Conservation (phyloP, 2,113 vertebrate species). For the Oxygymnocypris stewartii region DNA sequence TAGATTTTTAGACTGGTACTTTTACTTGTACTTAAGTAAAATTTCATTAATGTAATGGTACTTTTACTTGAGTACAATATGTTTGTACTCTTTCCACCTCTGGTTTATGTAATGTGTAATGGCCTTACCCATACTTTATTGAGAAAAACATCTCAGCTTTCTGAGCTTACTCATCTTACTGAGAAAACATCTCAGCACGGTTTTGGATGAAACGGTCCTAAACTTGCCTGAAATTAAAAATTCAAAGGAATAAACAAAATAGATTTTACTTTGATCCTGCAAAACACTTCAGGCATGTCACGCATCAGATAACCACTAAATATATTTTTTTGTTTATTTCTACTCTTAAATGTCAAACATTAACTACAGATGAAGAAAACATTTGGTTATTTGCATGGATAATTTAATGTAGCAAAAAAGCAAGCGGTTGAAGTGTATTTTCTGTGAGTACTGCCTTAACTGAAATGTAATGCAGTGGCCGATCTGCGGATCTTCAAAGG, state of each 20-base stretch:
- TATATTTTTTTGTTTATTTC: slow-evolving; percentile 21
- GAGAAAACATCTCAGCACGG: slow-evolving; percentile 17
- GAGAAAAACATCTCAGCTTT: too few species aligned
- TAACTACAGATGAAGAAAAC: slow-evolving; percentile 58
- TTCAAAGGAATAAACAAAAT: slow-evolving; percentile 32
- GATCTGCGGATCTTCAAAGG: slow-evolving; percentile 62
- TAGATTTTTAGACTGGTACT: too few species aligned
- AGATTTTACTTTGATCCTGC: slow-evolving; percentile 21
- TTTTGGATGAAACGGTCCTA: slow-evolving; percentile 13
- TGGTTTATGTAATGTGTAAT: too few species aligned
- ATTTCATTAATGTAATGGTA: too few species aligned
- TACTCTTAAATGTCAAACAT: slow-evolving; percentile 50
- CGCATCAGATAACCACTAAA: background rate
- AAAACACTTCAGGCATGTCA: background rate
- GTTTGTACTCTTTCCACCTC: too few species aligned
- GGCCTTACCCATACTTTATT: too few species aligned
- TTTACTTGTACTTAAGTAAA: too few species aligned
- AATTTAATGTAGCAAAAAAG: slow-evolving; percentile 58
- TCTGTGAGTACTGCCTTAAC: slow-evolving; percentile 55
- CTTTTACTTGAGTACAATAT: too few species aligned
- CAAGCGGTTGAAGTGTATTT: slow-evolving; percentile 21
- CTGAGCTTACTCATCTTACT: too few species aligned
- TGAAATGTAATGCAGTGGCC: slow-evolving; percentile 54
- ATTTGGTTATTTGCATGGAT: slow-evolving; percentile 53
- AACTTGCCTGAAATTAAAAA: slow-evolving; percentile 25